phyloP scores from a whole-genome alignment of 2,797 vertebrate species.

The Pygocentrus nattereri region DNA sequence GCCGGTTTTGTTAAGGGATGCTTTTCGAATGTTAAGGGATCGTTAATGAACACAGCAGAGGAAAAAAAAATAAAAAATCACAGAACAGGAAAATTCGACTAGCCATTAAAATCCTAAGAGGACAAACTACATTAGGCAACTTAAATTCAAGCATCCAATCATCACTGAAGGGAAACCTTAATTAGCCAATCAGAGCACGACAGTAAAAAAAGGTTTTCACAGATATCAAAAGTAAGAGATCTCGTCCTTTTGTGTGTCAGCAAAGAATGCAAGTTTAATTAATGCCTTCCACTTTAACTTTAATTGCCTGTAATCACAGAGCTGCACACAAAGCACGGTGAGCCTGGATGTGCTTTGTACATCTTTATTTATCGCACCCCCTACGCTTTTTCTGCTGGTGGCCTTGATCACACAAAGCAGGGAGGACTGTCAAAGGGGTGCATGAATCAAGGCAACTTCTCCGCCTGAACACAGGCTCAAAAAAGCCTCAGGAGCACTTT shows the following conservation, averaged over 20 bases:
- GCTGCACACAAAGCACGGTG: not conserved
- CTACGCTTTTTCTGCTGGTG: not conserved
- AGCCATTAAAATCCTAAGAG: too few species aligned
- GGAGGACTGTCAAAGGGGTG: not conserved
- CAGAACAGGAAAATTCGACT: too few species aligned
- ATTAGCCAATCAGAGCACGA: not conserved
- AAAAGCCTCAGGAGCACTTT: not conserved
- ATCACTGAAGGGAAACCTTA: not conserved
- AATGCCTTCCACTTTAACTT: not conserved
- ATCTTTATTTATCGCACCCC: not conserved
- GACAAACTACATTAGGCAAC: too few species aligned
- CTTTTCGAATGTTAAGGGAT: too few species aligned
- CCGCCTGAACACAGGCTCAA: not conserved
- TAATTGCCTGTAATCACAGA: slow-evolving; percentile 20
- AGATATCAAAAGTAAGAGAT: not conserved
- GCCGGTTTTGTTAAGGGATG: too few species aligned
- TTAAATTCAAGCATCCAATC: not conserved
- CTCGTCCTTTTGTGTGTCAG: not conserved
- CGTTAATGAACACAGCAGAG: too few species aligned
- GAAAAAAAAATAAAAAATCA: too few species aligned
- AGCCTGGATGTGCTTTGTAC: not conserved
- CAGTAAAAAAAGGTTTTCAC: not conserved
- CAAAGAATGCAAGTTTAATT: not conserved
- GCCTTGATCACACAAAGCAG: not conserved
- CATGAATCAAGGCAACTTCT: not conserved